phyloP scores from a whole-genome alignment of 2,113 vertebrate species.

The Ictalurus punctatus region DNA sequence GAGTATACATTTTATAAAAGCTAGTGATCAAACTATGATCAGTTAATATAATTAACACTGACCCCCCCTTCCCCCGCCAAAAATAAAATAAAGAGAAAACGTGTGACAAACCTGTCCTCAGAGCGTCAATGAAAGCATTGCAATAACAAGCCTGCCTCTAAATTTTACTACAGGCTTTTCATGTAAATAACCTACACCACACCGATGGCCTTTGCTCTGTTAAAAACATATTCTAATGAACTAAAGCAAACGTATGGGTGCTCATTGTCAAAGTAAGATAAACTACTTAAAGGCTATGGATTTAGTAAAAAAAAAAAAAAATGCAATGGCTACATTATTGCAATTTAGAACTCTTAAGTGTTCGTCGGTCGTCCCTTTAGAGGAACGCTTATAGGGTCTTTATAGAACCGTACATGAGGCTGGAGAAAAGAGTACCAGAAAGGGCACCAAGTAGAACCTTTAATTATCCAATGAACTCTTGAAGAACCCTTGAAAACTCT shows the following conservation, averaged over 20 bases:
- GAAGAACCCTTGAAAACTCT: background rate
- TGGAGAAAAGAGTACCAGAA: background rate
- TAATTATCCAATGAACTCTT: background rate
- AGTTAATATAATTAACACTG: background rate
- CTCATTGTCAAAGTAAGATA: background rate
- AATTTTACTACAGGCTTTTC: slow-evolving; percentile 15
- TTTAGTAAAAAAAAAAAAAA: background rate
- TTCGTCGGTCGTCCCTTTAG: background rate
- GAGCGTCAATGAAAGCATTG: background rate
- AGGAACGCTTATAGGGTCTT: background rate
- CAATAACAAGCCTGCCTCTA: slow-evolving; percentile 2
- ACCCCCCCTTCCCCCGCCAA: too few species aligned
- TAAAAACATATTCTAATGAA: background rate
- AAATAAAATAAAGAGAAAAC: background rate
- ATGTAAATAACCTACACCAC: slow-evolving; percentile 17
- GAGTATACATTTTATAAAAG: background rate
- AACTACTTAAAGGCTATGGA: background rate
- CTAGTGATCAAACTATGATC: background rate
- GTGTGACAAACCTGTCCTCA: slow-evolving; percentile 1
- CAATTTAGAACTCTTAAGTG: background rate
- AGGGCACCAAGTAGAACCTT: background rate
- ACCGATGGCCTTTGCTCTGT: background rate
- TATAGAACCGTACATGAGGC: background rate
- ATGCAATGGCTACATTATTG: background rate
- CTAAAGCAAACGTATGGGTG: background rate